Conservation (phyloP, 2,113 vertebrate genomes). For the Glaucidium brasilianum region DNA sequence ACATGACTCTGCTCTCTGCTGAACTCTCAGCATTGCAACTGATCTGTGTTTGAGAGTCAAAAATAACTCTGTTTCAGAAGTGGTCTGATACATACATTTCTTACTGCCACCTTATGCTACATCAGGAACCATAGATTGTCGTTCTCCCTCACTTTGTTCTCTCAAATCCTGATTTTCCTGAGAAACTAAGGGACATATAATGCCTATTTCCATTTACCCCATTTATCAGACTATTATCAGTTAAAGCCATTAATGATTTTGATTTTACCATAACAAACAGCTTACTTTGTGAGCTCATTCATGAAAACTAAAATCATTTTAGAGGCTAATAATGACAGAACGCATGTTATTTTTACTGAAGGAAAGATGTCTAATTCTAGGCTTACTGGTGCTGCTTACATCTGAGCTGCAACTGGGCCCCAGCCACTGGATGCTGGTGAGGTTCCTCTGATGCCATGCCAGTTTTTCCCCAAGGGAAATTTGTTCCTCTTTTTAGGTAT, state of each 20-base stretch:
- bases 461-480: not conserved
- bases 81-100: not conserved
- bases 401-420: not conserved
- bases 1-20: conserved; percentile 39
- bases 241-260: conserved; percentile 19
- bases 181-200: not conserved
- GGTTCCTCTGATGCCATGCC: not conserved
- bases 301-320: not conserved
- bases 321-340: not conserved
- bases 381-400: not conserved
- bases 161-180: not conserved
- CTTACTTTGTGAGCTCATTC: not conserved
- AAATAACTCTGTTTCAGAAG: not conserved
- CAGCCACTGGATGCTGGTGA: not conserved
- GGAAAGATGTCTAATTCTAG: not conserved
- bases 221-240: not conserved
- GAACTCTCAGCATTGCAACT: not conserved
- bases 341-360: not conserved
- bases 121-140: not conserved
- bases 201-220: not conserved
- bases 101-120: not conserved
- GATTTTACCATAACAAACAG: not conserved
- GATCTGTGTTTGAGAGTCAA: not conserved
- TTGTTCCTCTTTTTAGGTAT: not conserved
- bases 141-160: not conserved